Evolutionary conservation across 2,797 vertebrate genomes (phyloP), one percentile per base, ranked within the genome.

Genomic region (Cuculus canorus): DNA sequence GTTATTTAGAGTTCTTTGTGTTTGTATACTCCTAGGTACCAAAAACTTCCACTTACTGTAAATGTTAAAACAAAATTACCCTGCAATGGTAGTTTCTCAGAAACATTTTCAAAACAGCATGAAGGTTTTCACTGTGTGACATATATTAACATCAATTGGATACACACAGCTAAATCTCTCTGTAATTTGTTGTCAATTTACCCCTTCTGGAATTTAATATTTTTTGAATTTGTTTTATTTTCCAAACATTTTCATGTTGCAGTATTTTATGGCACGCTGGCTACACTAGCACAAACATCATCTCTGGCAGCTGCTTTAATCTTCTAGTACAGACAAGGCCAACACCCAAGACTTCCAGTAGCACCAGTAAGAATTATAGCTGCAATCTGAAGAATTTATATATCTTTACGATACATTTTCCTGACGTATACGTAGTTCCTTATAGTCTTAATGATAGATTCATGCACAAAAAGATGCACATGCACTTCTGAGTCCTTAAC

Each of bases 121-220:
- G 64, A 78, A 82, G 56, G 35, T 64, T 92, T 86, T 79, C 61
- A 57, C 82, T 65, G 71, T n/a, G 57, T 76, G 86, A 95, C 92
- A 77, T 45, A 16, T 45, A 93, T 92, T 92, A 93, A 79, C 82
- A 91, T 39, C 90, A 95, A 86, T 43, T 82, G 93, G 88, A 91
- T 70, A 86, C 95, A 93, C 77, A 79, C 86, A 94, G 92, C 71
- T 93, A 90, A 96, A 93, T 73, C 65, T 76, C 77, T 71, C 64
- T 52, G 32, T 68, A 92, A 86, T 88, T 72, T 13, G 1, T 48
- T 88, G 76, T 8, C 89, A 83, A 86, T 92, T 88, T 82, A 84
- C 39, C 61, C 82, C 65, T 88, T 84, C 41, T 18, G 52, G 89
- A 90, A 90, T 66, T 63, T 37, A 48, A 4, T 82, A 39, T 60